phyloP scores from a whole-genome alignment of 2,888 invertebrate genomes.

The Antheraea yamamai region DNA sequence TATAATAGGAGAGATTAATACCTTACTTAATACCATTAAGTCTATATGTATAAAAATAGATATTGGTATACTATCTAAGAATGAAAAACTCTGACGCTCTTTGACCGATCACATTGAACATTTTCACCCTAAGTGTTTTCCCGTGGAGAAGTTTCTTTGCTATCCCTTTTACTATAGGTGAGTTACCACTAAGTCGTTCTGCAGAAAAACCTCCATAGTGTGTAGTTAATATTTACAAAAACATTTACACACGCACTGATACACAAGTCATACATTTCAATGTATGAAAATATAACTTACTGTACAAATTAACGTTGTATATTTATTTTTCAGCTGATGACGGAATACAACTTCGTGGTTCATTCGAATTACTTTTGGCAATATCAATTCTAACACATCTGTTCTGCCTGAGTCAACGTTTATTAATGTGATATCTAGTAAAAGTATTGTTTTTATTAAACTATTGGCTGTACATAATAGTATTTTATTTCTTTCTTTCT shows the following conservation, averaged over 20 bases:
- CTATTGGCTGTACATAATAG: background rate
- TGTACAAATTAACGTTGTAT: conserved; percentile 7
- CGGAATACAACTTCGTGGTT: conserved; percentile 9
- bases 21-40: too few species aligned
- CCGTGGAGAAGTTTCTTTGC: too few species aligned
- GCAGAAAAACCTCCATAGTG: too few species aligned
- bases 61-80: too few species aligned
- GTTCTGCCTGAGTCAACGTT: conserved; percentile 16
- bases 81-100: too few species aligned
- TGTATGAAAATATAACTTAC: background rate
- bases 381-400: conserved; percentile 14
- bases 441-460: conserved; percentile 24
- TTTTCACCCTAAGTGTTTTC: too few species aligned
- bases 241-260: background rate
- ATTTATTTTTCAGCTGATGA: conserved; percentile 20
- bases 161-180: too few species aligned
- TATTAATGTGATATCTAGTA: conserved; percentile 48
- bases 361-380: conserved; percentile 14
- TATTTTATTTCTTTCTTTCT: background rate
- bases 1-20: too few species aligned
- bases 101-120: too few species aligned
- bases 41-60: too few species aligned
- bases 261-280: background rate
- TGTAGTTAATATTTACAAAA: background rate
- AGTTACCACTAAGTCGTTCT: too few species aligned